These are phyloP conservation scores for Artemia franciscana DNA, from an alignment of 1,140 invertebrate genomes.

Conservation along the genomic window DNA sequence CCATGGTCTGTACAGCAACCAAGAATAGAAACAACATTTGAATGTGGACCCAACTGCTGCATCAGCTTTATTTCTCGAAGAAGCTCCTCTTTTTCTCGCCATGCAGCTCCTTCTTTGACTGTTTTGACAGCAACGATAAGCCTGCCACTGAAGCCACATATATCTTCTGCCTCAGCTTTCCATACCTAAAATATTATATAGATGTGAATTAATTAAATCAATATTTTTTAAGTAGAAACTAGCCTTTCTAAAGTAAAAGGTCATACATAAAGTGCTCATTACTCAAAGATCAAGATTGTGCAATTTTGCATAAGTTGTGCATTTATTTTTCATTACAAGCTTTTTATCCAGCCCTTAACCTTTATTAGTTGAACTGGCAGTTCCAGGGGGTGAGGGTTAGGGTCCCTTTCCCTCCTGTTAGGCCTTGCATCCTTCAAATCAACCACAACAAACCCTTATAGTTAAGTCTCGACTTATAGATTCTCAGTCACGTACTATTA, in stretches of 20 bases:
- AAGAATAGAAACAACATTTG: slow-evolving; percentile 58
- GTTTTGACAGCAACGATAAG: slow-evolving; percentile 57
- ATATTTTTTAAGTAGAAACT: slow-evolving; percentile 1
- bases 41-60: slow-evolving; percentile 59
- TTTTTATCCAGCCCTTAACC: too few relatives aligned
- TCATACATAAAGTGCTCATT: too few relatives aligned
- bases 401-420: too few relatives aligned
- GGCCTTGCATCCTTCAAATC: too few relatives aligned
- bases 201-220: background rate
- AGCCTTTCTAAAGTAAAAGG: too few relatives aligned
- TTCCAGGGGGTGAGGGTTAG: too few relatives aligned
- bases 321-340: background rate
- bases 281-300: background rate
- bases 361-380: too few relatives aligned
- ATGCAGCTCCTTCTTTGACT: slow-evolving; percentile 42
- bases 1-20: slow-evolving; percentile 62
- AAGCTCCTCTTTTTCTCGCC: slow-evolving; percentile 50
- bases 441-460: too few relatives aligned
- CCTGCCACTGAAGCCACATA: slow-evolving; percentile 48
- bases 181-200: slow-evolving; percentile 32
- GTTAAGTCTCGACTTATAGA: too few relatives aligned
- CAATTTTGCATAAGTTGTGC: background rate
- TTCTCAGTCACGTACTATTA: too few relatives aligned
- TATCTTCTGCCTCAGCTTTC: slow-evolving; percentile 56
- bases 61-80: slow-evolving; percentile 52